These are phyloP conservation scores for Drosophila melanosoma DNA, from an alignment of 2,888 invertebrate species.

Conservation along the genomic window DNA sequence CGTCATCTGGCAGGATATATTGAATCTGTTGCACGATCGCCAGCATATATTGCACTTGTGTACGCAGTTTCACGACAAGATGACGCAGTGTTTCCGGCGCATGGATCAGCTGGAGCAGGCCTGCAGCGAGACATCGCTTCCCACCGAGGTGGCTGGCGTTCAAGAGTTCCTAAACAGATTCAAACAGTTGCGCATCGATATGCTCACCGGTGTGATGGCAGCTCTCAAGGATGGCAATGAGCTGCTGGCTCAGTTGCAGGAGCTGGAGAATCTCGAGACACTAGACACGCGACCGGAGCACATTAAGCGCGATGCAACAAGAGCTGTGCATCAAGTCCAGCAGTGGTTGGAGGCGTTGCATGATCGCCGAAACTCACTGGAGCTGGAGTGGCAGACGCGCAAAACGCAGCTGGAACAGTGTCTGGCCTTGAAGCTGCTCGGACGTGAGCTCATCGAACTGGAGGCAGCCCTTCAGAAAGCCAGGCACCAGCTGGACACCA, in stretches of 20 bases:
- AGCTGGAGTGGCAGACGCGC: constrained; percentile 88
- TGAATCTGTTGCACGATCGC: constrained; percentile 91
- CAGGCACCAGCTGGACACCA: constrained; percentile 86
- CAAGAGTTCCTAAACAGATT: constrained; percentile 89
- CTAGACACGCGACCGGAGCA: constrained; percentile 90
- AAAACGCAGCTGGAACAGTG: constrained; percentile 92
- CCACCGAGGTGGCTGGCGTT: constrained; percentile 90
- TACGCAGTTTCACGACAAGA: constrained; percentile 91
- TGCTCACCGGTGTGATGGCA: constrained; percentile 92
- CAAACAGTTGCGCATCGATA: constrained; percentile 89
- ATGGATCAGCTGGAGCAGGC: constrained; percentile 89
- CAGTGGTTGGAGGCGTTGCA: constrained; percentile 91
- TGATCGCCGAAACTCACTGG: constrained; percentile 90
- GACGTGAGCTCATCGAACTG: constrained; percentile 89
- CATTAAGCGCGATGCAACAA: constrained; percentile 86
- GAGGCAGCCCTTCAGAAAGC: constrained; percentile 87
- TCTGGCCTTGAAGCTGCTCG: constrained; percentile 90
- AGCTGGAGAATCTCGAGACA: constrained; percentile 90
- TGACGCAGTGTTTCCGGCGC: constrained; percentile 89
- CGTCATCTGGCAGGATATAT: constrained; percentile 93
- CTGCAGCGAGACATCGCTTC: constrained; percentile 89
- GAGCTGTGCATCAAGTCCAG: constrained; percentile 88
- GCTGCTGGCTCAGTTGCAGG: constrained; percentile 90
- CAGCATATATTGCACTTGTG: constrained; percentile 91
- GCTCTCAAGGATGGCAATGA: constrained; percentile 92